Conservation (phyloP, 2,113 vertebrate genomes). For the Trogon melanurus region DNA sequence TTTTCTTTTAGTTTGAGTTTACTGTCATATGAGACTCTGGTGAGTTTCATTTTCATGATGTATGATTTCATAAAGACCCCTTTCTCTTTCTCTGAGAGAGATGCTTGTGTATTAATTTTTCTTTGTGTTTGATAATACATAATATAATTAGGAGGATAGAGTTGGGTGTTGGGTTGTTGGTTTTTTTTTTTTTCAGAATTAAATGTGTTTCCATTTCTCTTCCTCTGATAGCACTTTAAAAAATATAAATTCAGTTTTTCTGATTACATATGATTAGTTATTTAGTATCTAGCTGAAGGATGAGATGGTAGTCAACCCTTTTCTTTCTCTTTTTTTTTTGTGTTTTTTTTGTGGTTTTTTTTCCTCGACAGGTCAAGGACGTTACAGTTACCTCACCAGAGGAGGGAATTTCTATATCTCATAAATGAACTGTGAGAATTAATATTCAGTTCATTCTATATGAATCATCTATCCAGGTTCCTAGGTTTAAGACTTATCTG, state of each 20-base stretch:
- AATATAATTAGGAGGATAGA: neutral
- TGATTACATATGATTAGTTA: neutral
- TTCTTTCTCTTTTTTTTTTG: neutral
- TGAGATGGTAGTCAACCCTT: rapidly evolving
- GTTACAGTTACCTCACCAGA: neutral
- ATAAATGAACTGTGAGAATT: neutral
- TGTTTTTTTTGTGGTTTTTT: neutral
- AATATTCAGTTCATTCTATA: neutral
- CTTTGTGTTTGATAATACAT: neutral
- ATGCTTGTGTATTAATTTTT: neutral
- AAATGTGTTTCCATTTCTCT: neutral
- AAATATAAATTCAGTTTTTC: neutral
- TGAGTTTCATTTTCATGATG: neutral
- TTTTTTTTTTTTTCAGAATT: neutral
- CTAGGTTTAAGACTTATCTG: neutral
- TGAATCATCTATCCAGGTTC: neutral
- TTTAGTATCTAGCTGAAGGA: neutral
- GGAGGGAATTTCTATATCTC: neutral
- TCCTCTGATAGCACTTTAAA: neutral
- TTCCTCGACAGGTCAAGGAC: neutral
- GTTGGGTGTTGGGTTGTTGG: neutral
- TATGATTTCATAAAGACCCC: neutral
- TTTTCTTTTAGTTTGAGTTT: neutral
- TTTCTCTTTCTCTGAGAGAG: neutral
- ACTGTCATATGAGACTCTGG: neutral